Conservation (phyloP, 2,113 vertebrate genomes). For the Himantopus leucocephalus region DNA sequence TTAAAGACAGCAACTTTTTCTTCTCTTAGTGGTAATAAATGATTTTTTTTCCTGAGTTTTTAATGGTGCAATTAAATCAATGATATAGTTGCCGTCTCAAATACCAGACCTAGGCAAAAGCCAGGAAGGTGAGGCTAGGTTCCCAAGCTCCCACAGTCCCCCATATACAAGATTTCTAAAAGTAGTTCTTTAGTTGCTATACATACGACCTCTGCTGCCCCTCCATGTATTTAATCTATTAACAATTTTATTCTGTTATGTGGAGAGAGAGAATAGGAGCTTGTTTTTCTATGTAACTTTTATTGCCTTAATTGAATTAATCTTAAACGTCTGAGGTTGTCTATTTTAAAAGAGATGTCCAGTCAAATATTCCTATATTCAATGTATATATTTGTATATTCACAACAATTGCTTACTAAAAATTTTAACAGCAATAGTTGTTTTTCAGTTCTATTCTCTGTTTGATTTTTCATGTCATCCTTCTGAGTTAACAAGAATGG, state of each 20-base stretch:
- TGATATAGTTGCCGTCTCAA: not conserved
- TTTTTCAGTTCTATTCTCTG: not conserved
- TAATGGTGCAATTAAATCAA: not conserved
- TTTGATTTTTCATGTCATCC: not conserved
- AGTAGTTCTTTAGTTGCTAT: not conserved
- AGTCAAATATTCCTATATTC: not conserved
- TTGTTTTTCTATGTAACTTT: not conserved
- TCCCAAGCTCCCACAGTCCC: not conserved
- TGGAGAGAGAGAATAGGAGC: not conserved
- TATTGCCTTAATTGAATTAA: not conserved
- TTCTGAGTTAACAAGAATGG: not conserved
- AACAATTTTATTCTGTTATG: not conserved
- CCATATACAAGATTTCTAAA: not conserved
- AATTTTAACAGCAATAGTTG: not conserved
- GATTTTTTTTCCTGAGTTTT: not conserved
- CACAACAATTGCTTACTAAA: not conserved
- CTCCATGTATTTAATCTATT: not conserved
- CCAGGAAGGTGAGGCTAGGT: not conserved
- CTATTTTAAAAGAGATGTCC: not conserved
- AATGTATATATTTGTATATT: not conserved
- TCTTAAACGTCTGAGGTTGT: not conserved
- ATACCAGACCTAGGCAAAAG: not conserved
- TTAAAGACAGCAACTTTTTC: not conserved
- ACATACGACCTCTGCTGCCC: not conserved
- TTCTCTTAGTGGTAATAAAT: not conserved